Base-by-base conservation (phyloP, 2,113 vertebrate genomes). In the Terrapene triunguis region DNA sequence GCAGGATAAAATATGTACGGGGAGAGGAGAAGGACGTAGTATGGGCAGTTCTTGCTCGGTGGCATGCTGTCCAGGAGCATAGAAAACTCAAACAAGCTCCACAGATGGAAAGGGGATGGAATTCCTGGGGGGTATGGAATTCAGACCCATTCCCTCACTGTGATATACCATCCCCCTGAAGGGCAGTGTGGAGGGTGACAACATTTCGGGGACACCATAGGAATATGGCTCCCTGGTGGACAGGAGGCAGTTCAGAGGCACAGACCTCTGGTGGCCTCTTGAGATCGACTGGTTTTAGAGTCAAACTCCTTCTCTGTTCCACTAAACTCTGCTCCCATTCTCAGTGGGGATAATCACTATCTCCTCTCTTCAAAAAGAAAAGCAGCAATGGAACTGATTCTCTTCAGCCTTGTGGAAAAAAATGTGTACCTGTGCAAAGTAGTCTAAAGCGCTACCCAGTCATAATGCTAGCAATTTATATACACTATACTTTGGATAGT, bases 401-500 rank as follows among this genome's bases (percentile, higher is more conserved):
- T 62, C 9, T 32, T 62, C 57, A 62, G 27, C 57, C 57, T 29
- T 62, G 11, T 62, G 11, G 10, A 6, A 29, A 29, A 29, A 32
- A 13, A 32, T 3, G 14, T 3, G 19, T 44, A 19, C 13, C 44
- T 55, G 1, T 0, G 0, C 62, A 42, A 47, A 65, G 59, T 84
- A 84, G 25, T 87, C 92, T 29, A 59, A 85, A 74, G 13, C 4
- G 12, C 57, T 88, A 27, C 11, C 90, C 27, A 19, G 8, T 76
- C 59, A 38, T 16, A 95, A 76, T 80, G 50, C 3, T 0, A 76
- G 17, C 29, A 32, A 80, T 80, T 57, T 50, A 29, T 25, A 69
- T 27, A 54, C 8, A 22, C 21, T 54, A 21, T 21, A 81, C 5
- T n/a, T 84, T 78, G 92, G 54, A 65, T 44, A 74, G 42, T 11